A percentile compares a stretch with the other conserved stretches of the same genome.
Evolutionary conservation across 2,888 invertebrate genomes (phyloP).

Genomic region (Hoplodrina blanda): DNA sequence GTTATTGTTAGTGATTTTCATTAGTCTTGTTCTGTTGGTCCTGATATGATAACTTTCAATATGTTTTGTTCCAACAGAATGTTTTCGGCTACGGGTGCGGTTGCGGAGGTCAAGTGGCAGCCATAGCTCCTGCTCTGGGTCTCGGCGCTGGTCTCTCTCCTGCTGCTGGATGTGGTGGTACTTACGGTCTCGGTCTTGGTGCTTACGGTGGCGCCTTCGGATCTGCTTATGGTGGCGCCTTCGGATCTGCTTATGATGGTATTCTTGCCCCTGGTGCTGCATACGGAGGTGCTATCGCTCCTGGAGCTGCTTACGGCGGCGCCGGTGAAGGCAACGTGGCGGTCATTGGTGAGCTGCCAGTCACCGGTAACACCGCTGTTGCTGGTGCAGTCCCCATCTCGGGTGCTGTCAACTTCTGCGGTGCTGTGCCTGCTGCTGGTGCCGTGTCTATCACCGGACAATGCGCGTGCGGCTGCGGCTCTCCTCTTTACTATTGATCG

Average conservation of each 20-base stretch:
- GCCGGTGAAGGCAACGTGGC: conserved; percentile 66
- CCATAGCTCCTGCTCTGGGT: conserved; percentile 5
- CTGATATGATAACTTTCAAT: no score
- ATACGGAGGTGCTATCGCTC: neutral
- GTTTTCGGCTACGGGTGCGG: no score
- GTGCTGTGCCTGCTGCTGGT: conserved; percentile 29
- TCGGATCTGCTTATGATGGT: conserved; percentile 21
- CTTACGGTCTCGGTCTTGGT: neutral
- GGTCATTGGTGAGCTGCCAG: conserved; percentile 67
- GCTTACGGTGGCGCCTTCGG: neutral
- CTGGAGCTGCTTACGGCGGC: conserved; percentile 30
- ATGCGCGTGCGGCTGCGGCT: conserved; percentile 40
- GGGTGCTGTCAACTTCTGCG: no score
- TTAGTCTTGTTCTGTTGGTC: no score
- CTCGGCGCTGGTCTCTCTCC: neutral
- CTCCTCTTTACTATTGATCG: conserved; percentile 6
- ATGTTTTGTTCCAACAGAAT: no score
- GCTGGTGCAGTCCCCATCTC: conserved; percentile 61
- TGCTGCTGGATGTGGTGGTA: neutral
- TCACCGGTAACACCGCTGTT: conserved; percentile 67
- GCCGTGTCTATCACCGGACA: conserved; percentile 41
- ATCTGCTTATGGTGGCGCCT: neutral
- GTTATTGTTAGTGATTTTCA: no score
- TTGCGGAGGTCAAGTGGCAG: neutral
- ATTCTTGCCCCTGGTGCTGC: conserved; percentile 19